Evolutionary conservation across 2,888 invertebrate genomes (phyloP).

Genomic region (Philereme vetulata): DNA sequence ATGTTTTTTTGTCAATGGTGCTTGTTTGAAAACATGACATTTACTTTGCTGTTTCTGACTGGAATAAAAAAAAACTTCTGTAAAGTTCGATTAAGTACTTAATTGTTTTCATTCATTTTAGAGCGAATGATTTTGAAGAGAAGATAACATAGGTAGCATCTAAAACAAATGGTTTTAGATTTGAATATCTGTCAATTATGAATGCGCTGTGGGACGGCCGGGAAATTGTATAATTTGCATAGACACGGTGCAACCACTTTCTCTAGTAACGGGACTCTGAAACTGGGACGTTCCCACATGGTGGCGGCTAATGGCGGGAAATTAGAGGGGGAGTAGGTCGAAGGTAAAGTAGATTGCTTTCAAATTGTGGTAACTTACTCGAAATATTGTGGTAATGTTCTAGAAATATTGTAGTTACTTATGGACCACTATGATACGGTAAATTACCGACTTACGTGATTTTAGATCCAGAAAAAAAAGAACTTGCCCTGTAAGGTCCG

Average conservation of each 20-base stretch:
- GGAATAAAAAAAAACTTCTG: background rate
- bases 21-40: background rate
- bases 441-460: too few species aligned
- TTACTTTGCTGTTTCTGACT: background rate
- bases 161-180: slow-evolving; percentile 11
- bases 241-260: slow-evolving; percentile 74
- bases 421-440: too few species aligned
- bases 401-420: too few species aligned
- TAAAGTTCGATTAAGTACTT: too few species aligned
- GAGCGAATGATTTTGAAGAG: too few species aligned
- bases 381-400: too few species aligned
- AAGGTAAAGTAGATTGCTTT: slow-evolving; percentile 28
- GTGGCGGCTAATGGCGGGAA: slow-evolving; percentile 27
- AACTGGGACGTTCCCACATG: slow-evolving; percentile 59
- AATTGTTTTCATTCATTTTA: too few species aligned
- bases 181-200: slow-evolving; percentile 40
- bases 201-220: slow-evolving; percentile 39
- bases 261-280: slow-evolving; percentile 73
- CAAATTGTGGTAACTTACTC: too few species aligned
- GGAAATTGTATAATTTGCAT: slow-evolving; percentile 81
- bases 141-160: too few species aligned
- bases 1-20: slow-evolving; percentile 35
- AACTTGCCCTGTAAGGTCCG: too few species aligned
- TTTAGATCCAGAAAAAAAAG: too few species aligned
- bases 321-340: slow-evolving; percentile 35